Conservation (phyloP, 2,888 invertebrate species). For the Gortyna flavago region DNA sequence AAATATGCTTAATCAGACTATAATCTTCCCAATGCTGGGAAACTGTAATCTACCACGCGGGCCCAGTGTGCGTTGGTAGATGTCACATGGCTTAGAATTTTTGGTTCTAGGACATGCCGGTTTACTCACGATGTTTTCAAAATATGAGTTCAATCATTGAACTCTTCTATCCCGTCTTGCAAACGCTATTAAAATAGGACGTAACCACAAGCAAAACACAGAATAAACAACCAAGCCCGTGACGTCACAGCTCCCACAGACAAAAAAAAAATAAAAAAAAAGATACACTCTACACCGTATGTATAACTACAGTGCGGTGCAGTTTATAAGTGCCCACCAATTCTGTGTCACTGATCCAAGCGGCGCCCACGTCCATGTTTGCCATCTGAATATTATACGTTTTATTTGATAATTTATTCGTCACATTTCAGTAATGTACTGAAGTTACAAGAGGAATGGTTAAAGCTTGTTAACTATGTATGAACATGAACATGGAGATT, state of each 20-base stretch:
- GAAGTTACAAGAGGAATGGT: neutral
- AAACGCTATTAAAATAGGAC: constrained; percentile 29
- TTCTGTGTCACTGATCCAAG: constrained; percentile 89
- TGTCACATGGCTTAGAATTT: neutral
- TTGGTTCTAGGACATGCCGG: no score
- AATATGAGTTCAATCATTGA: neutral
- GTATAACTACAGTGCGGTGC: constrained; percentile 70
- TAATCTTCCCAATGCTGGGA: neutral
- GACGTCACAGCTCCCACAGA: constrained; percentile 44
- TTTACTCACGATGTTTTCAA: neutral
- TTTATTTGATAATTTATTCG: constrained; percentile 26
- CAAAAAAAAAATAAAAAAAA: constrained; percentile 64
- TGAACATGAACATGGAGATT: neutral
- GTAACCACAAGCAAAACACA: constrained; percentile 26
- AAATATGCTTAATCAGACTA: neutral
- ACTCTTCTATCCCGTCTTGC: neutral
- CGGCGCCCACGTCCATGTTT: constrained; percentile 84
- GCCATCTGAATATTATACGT: constrained; percentile 79
- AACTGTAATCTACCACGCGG: neutral
- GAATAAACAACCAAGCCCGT: constrained; percentile 38
- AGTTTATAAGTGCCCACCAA: constrained; percentile 83
- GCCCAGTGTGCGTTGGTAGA: neutral
- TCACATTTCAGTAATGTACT: neutral
- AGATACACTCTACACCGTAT: constrained; percentile 69
- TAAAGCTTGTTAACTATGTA: neutral